Base-by-base conservation (phyloP, 2,888 invertebrate genomes). In the Folsomia manolachei region DNA sequence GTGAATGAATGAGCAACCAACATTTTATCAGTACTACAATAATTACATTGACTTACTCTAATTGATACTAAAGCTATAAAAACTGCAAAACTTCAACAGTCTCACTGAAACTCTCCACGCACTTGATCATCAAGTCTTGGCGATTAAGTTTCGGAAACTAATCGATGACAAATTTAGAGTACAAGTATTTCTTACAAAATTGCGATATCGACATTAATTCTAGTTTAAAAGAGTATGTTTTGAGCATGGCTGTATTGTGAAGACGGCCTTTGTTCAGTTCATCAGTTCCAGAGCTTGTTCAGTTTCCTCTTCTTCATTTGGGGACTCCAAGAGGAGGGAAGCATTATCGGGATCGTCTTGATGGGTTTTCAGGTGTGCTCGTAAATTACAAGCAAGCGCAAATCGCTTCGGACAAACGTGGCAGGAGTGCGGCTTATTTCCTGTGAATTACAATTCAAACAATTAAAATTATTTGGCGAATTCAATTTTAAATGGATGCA, bases 341-440 rank as follows among this genome's bases (percentile, higher is more conserved):
- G 19, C 24, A 24, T 25, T 25, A 24, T 63, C 63, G 23, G 19
- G 19, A 19, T 79, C 79, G 89, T 89, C 89, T 86, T 90, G 89
- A 81, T 90, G 90, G 1, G 90, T 90, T 83, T 90, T 90, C 86
- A 89, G 86, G 82, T 91, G 90, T 0, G 90, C 90, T 80, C 90
- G 85, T 76, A 91, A 84, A 82, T 91, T 91, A 84, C 90, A 90
- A 64, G 89, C 89, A 74, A 91, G 84, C 2, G 90, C 90, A 82
- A 91, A 91, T 82, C 88, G 88, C 84, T 90, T 90, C 82, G 87
- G 87, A 83, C 90, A 91, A 25, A 89, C 83, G 78, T 88, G 87
- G 82, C 91, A 91, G 61, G 88, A 88, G 83, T 90, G 90, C 18
- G 90, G 90, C 82, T 90, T 90, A 83, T 90, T 90, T 77, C 90